phyloP scores from a whole-genome alignment of 2,888 invertebrate species.

The Physocephala rufipes region DNA sequence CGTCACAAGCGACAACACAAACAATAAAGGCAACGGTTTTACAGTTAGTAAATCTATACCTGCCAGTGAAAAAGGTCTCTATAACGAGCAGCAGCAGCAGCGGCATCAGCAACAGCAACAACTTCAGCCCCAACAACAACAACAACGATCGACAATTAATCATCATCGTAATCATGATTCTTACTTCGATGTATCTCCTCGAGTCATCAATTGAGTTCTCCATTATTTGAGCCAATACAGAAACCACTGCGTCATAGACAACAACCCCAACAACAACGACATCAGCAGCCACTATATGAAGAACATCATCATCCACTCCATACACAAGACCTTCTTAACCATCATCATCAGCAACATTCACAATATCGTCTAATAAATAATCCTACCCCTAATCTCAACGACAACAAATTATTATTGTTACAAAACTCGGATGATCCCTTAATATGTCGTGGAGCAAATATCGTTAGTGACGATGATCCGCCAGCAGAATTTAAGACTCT shows the following conservation, averaged over 20 bases:
- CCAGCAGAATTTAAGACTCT: constrained; percentile 56
- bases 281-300: constrained; percentile 17
- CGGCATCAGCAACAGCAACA: constrained; percentile 31
- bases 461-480: constrained; percentile 56
- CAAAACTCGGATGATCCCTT: constrained; percentile 65
- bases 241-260: constrained; percentile 18
- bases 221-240: constrained; percentile 23
- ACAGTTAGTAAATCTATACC: neutral
- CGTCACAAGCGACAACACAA: neutral
- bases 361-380: constrained; percentile 41
- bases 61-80: constrained; percentile 2
- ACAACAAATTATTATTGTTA: constrained; percentile 54
- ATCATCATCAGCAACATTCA: constrained; percentile 24
- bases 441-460: constrained; percentile 63
- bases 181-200: too few species aligned
- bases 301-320: constrained; percentile 24
- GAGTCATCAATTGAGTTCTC: too few species aligned
- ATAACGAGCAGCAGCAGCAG: neutral
- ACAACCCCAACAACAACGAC: constrained; percentile 24
- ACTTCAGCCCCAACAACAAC: constrained; percentile 16
- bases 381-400: constrained; percentile 46
- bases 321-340: neutral
- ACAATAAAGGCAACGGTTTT: neutral
- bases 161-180: too few species aligned
- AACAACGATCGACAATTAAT: too few species aligned